phyloP scores from a whole-genome alignment of 2,888 invertebrate species.

The Sarcophaga caerulescens region DNA sequence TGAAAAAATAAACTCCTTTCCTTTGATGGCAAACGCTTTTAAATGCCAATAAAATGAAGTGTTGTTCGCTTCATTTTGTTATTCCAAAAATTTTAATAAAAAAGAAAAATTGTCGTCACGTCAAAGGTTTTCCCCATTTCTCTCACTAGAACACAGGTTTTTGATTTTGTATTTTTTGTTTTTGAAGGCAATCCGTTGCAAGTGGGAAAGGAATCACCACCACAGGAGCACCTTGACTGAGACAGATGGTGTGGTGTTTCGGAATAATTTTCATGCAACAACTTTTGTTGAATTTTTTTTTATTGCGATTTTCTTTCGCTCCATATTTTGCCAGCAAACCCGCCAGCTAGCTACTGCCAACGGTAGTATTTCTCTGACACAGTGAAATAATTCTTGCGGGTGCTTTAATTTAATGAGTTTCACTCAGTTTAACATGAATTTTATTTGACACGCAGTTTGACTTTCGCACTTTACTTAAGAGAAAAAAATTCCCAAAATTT shows the following conservation, averaged over 20 bases:
- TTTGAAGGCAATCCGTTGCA: not conserved
- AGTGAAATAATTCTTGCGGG: conserved; percentile 26
- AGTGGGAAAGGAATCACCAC: not conserved
- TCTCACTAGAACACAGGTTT: too few relatives aligned
- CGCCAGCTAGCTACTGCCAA: not conserved
- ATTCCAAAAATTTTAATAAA: conserved; percentile 29
- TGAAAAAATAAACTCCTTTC: not conserved
- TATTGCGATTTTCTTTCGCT: not conserved
- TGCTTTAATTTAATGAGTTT: conserved; percentile 39
- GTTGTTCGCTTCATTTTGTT: conserved; percentile 10
- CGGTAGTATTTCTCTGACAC: not conserved
- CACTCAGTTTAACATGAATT: conserved; percentile 35
- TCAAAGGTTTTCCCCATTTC: conserved; percentile 28
- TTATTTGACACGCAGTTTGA: conserved; percentile 27
- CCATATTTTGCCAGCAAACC: too few relatives aligned
- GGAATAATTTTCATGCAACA: too few relatives aligned
- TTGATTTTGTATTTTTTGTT: too few relatives aligned
- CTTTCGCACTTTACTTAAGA: conserved; percentile 8
- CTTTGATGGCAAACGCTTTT: not conserved
- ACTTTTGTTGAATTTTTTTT: not conserved
- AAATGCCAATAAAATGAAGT: not conserved
- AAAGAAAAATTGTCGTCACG: conserved; percentile 19
- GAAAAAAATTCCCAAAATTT: conserved; percentile 22
- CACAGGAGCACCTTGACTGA: too few relatives aligned
- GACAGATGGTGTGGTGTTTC: conserved; percentile 7